Percentiles rank a stretch among this genome's conserved stretches.
phyloP scores from a whole-genome alignment of 2,888 invertebrate species.

The Sinhomidia bicolor region DNA sequence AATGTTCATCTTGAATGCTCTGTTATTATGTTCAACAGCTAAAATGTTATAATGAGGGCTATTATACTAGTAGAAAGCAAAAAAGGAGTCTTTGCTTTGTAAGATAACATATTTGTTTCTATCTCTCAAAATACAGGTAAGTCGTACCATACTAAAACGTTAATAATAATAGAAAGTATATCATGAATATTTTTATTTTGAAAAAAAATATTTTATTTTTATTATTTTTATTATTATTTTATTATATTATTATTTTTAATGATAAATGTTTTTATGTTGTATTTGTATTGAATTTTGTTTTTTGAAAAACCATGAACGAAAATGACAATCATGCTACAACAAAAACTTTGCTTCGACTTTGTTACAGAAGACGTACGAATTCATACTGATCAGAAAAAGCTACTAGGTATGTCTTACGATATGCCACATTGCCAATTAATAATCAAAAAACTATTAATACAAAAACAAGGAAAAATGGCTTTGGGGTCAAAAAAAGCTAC shows the following conservation, averaged over 20 bases:
- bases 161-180: not conserved
- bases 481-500: slow-evolving; percentile 58
- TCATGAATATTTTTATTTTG: not conserved
- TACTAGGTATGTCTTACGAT: slow-evolving; percentile 73
- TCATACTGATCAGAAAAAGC: slow-evolving; percentile 73
- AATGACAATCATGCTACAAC: slow-evolving; percentile 70
- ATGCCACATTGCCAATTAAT: slow-evolving; percentile 71
- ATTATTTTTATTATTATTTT: not conserved
- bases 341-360: slow-evolving; percentile 72
- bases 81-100: no score
- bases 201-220: not conserved
- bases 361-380: slow-evolving; percentile 74
- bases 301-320: slow-evolving; percentile 45
- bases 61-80: no score
- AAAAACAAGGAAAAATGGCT: slow-evolving; percentile 51
- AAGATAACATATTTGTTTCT: no score
- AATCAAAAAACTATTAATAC: slow-evolving; percentile 48
- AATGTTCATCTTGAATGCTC: no score
- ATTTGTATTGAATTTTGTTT: slow-evolving; percentile 13
- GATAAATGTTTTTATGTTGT: not conserved
- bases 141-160: slow-evolving; percentile 68
- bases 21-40: no score
- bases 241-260: not conserved
- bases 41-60: no score
- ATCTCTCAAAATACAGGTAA: no score